phyloP scores from a whole-genome alignment of 2,797 vertebrate species.

The Sebastes vulpes region DNA sequence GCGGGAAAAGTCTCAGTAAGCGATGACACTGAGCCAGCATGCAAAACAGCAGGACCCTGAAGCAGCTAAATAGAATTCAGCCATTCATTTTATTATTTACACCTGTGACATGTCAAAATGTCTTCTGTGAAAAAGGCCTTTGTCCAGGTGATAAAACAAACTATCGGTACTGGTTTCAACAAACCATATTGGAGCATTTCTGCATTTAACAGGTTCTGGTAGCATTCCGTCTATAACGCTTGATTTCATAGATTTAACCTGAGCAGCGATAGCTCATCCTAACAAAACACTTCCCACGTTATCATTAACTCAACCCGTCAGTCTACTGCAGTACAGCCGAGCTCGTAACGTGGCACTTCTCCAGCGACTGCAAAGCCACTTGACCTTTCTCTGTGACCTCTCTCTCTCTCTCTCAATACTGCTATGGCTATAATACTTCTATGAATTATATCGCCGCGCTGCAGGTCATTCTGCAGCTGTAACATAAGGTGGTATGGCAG shows the following conservation, averaged over 20 bases:
- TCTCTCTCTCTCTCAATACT: background rate
- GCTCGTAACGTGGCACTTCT: background rate
- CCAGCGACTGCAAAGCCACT: background rate
- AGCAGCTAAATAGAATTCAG: too few relatives aligned
- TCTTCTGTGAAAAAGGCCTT: background rate
- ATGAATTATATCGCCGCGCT: background rate
- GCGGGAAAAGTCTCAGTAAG: too few relatives aligned
- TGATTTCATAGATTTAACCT: background rate
- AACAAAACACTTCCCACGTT: background rate
- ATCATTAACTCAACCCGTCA: background rate
- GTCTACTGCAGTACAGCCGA: background rate
- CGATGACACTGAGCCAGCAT: background rate
- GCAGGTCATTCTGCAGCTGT: background rate
- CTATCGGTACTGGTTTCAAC: too few relatives aligned
- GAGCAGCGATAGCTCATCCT: background rate
- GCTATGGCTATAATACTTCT: background rate
- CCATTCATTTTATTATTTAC: too few relatives aligned
- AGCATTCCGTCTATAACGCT: background rate
- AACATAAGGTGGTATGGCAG: slow-evolving; percentile 26
- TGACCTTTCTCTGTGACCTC: slow-evolving; percentile 16
- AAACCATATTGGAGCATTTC: too few relatives aligned
- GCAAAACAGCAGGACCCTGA: background rate
- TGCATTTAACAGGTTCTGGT: background rate
- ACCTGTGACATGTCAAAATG: background rate
- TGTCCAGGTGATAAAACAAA: too few relatives aligned